Evolutionary conservation across 2,888 invertebrate species (phyloP).

Genomic region (Syrphus vitripennis): DNA sequence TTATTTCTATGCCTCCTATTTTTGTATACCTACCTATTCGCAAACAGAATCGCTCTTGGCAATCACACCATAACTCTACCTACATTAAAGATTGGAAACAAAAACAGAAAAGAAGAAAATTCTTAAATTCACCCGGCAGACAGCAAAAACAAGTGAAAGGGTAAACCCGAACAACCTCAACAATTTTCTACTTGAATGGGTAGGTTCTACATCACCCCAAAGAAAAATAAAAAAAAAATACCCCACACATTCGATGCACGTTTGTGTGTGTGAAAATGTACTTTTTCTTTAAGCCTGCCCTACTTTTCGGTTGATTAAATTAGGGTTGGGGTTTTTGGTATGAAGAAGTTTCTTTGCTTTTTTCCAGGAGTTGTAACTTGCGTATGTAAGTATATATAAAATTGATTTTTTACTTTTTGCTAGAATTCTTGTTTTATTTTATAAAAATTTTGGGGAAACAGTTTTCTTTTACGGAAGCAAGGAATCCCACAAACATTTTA

Average conservation of each 20-base stretch:
- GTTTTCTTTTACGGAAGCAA: background rate
- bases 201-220: background rate
- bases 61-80: background rate
- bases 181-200: conserved; percentile 42
- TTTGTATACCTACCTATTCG: background rate
- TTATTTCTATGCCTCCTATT: no score
- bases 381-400: no score
- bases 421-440: background rate
- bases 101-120: background rate
- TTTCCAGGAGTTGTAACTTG: background rate
- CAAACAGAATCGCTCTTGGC: background rate
- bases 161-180: conserved; percentile 39
- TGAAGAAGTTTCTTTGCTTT: conserved; percentile 11
- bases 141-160: conserved; percentile 25
- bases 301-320: conserved; percentile 43
- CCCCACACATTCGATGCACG: background rate
- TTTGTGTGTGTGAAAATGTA: background rate
- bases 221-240: background rate
- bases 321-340: conserved; percentile 8
- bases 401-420: conserved; percentile 11
- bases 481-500: background rate
- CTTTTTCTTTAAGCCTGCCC: conserved; percentile 6
- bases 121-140: conserved; percentile 9
- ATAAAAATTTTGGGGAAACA: background rate
- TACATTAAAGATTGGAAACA: background rate